phyloP scores from a whole-genome alignment of 2,113 vertebrate genomes.

The Sylvia atricapilla region DNA sequence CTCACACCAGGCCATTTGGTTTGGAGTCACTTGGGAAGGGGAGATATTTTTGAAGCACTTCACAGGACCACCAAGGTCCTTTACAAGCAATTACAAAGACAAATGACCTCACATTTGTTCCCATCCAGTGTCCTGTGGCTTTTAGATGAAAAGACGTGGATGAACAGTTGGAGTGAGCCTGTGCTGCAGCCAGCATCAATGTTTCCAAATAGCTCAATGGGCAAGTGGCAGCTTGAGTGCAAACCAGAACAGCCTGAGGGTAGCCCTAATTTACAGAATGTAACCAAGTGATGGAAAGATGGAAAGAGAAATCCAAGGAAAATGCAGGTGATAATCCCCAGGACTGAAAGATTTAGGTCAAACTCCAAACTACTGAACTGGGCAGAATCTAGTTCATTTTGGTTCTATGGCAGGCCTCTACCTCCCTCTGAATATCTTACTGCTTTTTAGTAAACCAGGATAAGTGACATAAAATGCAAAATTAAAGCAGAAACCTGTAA shows the following conservation, averaged over 20 bases:
- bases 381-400: not conserved
- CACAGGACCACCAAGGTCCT: not conserved
- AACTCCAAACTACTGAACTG: not conserved
- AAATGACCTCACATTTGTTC: not conserved
- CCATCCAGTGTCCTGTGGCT: not conserved
- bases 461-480: not conserved
- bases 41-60: not conserved
- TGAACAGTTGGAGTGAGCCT: not conserved
- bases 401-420: not conserved
- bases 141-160: not conserved
- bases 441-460: not conserved
- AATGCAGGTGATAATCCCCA: not conserved
- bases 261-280: not conserved
- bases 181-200: not conserved
- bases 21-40: accelerated
- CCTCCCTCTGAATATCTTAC: not conserved
- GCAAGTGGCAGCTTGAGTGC: not conserved
- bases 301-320: not conserved
- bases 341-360: not conserved
- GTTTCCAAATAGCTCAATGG: not conserved
- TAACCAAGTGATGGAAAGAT: not conserved
- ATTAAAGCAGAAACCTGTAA: not conserved
- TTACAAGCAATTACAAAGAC: not conserved
- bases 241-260: conserved; percentile 5
- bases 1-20: not conserved